These are phyloP conservation scores for Dendrocincla tyrannina DNA, from an alignment of 2,797 vertebrate species.

Conservation along the genomic window DNA sequence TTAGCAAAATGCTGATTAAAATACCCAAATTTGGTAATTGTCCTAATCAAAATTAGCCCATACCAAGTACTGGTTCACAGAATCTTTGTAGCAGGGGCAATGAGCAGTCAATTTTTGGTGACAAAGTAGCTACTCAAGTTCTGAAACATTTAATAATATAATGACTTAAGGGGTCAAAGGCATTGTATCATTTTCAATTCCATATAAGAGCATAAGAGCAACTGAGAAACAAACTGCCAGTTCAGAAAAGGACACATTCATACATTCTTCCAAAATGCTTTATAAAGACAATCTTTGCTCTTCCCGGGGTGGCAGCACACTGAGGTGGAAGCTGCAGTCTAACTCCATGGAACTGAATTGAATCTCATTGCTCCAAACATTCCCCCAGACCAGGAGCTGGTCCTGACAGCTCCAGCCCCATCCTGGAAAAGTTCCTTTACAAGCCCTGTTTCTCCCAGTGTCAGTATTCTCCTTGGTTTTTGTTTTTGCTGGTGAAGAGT, in stretches of 20 bases:
- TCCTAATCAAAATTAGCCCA: not conserved
- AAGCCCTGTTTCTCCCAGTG: not conserved
- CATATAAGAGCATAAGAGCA: not conserved
- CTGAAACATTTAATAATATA: conserved; percentile 20
- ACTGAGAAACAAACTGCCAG: conserved; percentile 9
- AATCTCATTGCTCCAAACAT: not conserved
- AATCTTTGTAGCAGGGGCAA: not conserved
- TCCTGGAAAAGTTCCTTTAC: not conserved
- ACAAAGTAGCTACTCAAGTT: not conserved
- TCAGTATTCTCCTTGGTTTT: not conserved
- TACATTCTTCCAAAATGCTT: not conserved
- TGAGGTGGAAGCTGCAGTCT: conserved; percentile 1
- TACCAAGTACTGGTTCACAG: not conserved
- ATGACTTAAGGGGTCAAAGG: not conserved
- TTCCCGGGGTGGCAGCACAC: not conserved
- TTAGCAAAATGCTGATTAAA: conserved; percentile 57
- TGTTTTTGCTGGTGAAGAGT: not conserved
- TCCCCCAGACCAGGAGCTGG: not conserved
- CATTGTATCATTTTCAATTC: conserved; percentile 1
- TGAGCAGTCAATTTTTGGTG: not conserved
- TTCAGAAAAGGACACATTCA: not conserved
- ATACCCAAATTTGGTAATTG: conserved; percentile 9
- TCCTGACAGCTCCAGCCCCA: not conserved
- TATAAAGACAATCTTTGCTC: not conserved
- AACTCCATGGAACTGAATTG: not conserved